Evolutionary conservation across 2,797 vertebrate genomes (phyloP).

Genomic region (Coilia nasus): DNA sequence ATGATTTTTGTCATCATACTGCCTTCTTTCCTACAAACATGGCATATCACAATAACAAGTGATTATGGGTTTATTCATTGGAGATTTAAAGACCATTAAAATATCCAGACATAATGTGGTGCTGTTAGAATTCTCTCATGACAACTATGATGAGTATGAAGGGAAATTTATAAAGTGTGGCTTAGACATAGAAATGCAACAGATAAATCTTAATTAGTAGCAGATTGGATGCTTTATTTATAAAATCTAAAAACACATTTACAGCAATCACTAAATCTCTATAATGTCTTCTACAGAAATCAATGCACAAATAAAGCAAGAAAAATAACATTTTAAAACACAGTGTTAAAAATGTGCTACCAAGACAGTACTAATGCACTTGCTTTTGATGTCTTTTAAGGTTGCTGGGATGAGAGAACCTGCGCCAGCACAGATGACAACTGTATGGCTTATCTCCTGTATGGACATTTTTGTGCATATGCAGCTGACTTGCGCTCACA

Average conservation of each 20-base stretch:
- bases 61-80: background rate
- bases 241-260: constrained; percentile 22
- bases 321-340: background rate
- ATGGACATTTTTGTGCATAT: constrained; percentile 16
- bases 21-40: background rate
- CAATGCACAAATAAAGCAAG: background rate
- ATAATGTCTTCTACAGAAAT: background rate
- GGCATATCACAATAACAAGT: background rate
- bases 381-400: constrained; percentile 16
- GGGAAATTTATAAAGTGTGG: background rate
- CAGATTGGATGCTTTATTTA: constrained; percentile 1
- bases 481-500: constrained; percentile 10
- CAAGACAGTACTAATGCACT: background rate
- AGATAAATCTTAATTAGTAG: constrained; percentile 1
- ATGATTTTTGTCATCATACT: background rate
- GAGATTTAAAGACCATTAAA: background rate
- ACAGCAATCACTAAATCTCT: constrained; percentile 10
- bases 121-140: background rate
- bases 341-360: background rate
- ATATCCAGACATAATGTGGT: background rate
- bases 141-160: background rate
- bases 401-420: constrained; percentile 17
- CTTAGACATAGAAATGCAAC: constrained; percentile 15
- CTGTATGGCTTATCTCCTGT: constrained; percentile 21
- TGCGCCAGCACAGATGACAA: constrained; percentile 21